A percentile compares a stretch with the other conserved stretches of the same genome.
phyloP scores from a whole-genome alignment of 2,797 vertebrate genomes.

The Capromys pilorides region DNA sequence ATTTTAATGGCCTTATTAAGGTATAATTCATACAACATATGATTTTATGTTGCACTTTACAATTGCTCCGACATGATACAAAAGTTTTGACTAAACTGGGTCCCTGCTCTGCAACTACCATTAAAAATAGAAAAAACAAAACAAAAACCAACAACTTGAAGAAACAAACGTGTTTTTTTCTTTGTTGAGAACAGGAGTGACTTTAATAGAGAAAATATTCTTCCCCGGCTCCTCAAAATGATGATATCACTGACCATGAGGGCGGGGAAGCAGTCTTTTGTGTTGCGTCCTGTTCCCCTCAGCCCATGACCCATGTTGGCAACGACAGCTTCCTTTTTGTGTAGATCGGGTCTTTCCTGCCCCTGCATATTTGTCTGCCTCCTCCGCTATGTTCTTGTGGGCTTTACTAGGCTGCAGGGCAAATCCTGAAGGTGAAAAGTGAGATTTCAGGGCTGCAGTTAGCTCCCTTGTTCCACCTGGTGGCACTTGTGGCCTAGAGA shows the following conservation, averaged over 20 bases:
- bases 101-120: not conserved
- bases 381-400: not conserved
- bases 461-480: fast-evolving
- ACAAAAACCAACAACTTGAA: not conserved
- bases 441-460: not conserved
- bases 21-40: not conserved
- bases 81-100: not conserved
- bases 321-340: not conserved
- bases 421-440: not conserved
- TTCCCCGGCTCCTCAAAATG: not conserved
- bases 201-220: not conserved
- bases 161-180: not conserved
- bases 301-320: not conserved
- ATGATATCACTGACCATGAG: not conserved
- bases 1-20: not conserved
- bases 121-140: not conserved
- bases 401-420: not conserved
- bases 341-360: not conserved
- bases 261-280: not conserved
- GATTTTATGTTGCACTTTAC: not conserved
- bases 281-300: not conserved
- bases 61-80: not conserved
- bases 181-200: not conserved
- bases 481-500: not conserved
- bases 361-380: fast-evolving